phyloP scores from a whole-genome alignment of 1,140 invertebrate species.

The Aricia agestis region DNA sequence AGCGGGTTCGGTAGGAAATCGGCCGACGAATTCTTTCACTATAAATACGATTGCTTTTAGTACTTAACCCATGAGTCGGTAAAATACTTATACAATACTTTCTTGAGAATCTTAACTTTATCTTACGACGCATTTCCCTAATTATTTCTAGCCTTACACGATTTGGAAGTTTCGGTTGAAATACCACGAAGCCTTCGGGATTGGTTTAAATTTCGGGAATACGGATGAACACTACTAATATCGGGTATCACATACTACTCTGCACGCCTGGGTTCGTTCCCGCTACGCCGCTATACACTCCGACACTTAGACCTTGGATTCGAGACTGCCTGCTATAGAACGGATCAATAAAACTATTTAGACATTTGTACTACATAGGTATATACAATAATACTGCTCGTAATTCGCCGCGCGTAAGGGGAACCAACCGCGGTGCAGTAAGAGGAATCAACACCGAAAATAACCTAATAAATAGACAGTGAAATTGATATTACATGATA shows the following conservation, averaged over 20 bases:
- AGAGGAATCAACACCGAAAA: conserved; percentile 75
- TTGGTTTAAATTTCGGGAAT: conserved; percentile 37
- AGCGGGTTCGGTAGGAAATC: conserved; percentile 64
- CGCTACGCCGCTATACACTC: conserved; percentile 38
- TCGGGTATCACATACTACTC: conserved; percentile 71
- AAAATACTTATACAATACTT: conserved; percentile 74
- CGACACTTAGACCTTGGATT: conserved; percentile 16
- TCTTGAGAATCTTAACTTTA: conserved; percentile 65
- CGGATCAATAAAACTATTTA: conserved; percentile 13
- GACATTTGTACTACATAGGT: conserved; percentile 14
- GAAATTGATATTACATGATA: conserved; percentile 74
- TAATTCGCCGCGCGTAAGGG: conserved; percentile 43
- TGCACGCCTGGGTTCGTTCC: conserved; percentile 52
- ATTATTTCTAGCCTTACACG: conserved; percentile 63
- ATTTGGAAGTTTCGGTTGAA: conserved; percentile 56
- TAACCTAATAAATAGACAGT: conserved; percentile 72
- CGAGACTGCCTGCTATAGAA: conserved; percentile 2
- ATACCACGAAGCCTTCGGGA: conserved; percentile 42
- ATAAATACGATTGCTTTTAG: conserved; percentile 74
- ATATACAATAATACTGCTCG: conserved; percentile 15
- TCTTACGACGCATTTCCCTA: conserved; percentile 71
- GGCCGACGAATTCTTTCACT: conserved; percentile 62
- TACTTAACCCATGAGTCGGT: conserved; percentile 63
- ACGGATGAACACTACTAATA: conserved; percentile 58
- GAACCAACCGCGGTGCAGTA: conserved; percentile 56